A percentile compares a stretch with the other conserved stretches of the same genome.
Evolutionary conservation across 2,113 vertebrate species (phyloP).

Genomic region (Nothobranchius furzeri): DNA sequence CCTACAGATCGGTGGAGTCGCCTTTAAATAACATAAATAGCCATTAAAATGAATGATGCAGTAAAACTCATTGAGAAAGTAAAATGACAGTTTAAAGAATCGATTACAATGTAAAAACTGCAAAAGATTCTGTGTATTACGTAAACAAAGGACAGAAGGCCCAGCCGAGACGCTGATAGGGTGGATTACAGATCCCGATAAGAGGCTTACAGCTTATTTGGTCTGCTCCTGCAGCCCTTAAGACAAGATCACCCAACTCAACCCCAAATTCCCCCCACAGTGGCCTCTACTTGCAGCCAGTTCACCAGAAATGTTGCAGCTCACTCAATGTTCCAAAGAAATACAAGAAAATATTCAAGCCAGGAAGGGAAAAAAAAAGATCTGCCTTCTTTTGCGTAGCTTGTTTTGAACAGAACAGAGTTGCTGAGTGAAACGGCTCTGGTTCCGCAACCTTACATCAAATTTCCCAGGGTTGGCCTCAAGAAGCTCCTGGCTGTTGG

Average conservation of each 20-base stretch:
- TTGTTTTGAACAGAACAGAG: not conserved
- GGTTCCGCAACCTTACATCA: conserved; percentile 73
- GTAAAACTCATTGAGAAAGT: not conserved
- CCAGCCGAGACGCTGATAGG: conserved; percentile 23
- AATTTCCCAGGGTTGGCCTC: conserved; percentile 85
- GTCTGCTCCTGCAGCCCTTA: conserved; percentile 29
- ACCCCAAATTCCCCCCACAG: conserved; percentile 9
- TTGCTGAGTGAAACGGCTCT: not conserved
- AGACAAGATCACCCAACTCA: conserved; percentile 26
- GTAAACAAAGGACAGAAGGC: conserved; percentile 8
- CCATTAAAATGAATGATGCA: not conserved
- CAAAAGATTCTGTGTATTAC: not conserved
- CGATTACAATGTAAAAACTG: not conserved
- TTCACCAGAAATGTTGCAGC: not conserved
- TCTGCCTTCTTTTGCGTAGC: too few species aligned
- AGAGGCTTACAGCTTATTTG: conserved; percentile 60
- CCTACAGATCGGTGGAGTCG: not conserved
- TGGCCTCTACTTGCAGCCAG: conserved; percentile 3
- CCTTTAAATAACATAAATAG: not conserved
- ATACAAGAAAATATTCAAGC: too few species aligned
- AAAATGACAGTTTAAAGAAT: not conserved
- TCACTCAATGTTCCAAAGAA: not conserved
- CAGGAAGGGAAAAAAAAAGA: not conserved
- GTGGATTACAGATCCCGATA: conserved; percentile 64
- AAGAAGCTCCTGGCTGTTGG: conserved; percentile 87